Conservation (phyloP, 2,797 vertebrate species). For the Smutsia gigantea region DNA sequence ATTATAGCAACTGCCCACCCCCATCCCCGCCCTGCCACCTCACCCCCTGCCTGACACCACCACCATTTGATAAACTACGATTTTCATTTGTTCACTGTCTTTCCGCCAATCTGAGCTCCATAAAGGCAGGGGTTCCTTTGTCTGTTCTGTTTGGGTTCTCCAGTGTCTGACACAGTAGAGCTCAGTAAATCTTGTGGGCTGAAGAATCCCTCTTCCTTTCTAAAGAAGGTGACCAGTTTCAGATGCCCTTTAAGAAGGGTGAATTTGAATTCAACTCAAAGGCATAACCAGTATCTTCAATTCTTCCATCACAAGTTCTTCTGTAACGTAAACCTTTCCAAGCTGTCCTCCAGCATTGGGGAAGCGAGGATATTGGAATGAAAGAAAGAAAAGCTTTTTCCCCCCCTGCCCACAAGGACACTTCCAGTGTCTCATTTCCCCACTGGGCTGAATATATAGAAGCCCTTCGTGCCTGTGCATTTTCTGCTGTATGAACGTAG, state of each 20-base stretch:
- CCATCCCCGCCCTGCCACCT: fast-evolving
- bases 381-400: background rate
- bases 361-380: background rate
- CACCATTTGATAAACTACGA: background rate
- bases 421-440: too few relatives aligned
- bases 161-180: background rate
- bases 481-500: too few relatives aligned
- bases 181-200: too few relatives aligned
- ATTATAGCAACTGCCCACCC: background rate
- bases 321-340: background rate
- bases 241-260: background rate
- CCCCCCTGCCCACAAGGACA: fast-evolving
- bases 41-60: too few relatives aligned
- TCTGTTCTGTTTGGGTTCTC: background rate
- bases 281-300: background rate
- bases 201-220: background rate
- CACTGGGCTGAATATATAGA: too few relatives aligned
- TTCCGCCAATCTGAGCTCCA: background rate
- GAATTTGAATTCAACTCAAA: background rate
- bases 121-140: background rate
- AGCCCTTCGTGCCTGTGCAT: too few relatives aligned
- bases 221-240: background rate
- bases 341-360: background rate
- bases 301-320: background rate
- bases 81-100: too few relatives aligned